A percentile compares a stretch with the other conserved stretches of the same genome.
Evolutionary conservation across 2,113 vertebrate genomes (phyloP).

Genomic region (Garra rufa): DNA sequence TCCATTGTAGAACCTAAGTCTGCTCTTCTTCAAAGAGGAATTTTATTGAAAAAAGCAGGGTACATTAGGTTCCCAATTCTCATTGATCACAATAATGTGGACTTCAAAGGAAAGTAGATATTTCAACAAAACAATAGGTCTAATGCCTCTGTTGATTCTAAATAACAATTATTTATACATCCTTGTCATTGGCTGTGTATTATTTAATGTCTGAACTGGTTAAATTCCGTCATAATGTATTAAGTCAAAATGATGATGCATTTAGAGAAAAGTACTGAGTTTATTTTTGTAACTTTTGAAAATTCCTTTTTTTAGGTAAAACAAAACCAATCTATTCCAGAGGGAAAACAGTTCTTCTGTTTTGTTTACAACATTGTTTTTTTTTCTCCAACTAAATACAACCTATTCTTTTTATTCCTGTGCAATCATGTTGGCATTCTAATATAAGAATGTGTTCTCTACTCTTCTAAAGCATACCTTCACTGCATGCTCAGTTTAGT

Average conservation of each 20-base stretch:
- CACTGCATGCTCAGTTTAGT: constrained; percentile 22
- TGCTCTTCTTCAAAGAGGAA: not conserved
- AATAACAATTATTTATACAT: not conserved
- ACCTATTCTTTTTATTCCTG: not conserved
- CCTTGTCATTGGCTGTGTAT: not conserved
- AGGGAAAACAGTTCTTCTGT: not conserved
- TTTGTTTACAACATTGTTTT: not conserved
- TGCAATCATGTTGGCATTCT: not conserved
- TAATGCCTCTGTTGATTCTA: not conserved
- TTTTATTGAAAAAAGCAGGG: not conserved
- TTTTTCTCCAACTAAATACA: not conserved
- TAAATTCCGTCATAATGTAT: not conserved
- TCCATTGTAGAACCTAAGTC: not conserved
- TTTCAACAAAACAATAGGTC: not conserved
- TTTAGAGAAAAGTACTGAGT: not conserved
- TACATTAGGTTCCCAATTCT: not conserved
- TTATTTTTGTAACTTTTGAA: not conserved
- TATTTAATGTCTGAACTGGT: not conserved
- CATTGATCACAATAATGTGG: not conserved
- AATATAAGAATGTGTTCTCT: not conserved
- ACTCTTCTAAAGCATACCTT: not conserved
- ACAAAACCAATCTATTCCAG: not conserved
- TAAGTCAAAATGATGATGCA: not conserved
- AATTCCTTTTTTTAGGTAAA: not conserved
- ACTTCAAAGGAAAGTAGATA: not conserved